A percentile compares a stretch with the other conserved stretches of the same genome.
These are phyloP conservation scores for Ypsolopha scabrella DNA, from an alignment of 2,888 invertebrate species.

Conservation along the genomic window DNA sequence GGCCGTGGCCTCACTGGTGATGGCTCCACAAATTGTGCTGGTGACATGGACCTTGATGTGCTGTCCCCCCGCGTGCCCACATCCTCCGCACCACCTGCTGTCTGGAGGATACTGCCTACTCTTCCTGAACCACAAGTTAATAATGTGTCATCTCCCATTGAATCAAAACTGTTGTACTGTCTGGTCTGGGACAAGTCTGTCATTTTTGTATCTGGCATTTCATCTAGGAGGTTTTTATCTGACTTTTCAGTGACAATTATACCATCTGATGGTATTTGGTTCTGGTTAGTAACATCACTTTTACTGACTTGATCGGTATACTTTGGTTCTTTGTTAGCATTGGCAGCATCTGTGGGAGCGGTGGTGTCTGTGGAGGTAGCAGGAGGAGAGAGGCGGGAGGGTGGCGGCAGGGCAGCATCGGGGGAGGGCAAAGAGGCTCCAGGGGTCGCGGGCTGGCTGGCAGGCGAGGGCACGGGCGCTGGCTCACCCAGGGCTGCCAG, in stretches of 20 bases:
- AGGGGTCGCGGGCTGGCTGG: conserved; percentile 46
- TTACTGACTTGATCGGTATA: conserved; percentile 45
- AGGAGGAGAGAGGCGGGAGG: conserved; percentile 30
- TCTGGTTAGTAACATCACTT: conserved; percentile 41
- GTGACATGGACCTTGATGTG: conserved; percentile 56
- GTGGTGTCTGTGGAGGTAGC: conserved; percentile 38
- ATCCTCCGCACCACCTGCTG: conserved; percentile 44
- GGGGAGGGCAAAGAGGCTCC: conserved; percentile 45
- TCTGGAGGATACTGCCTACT: conserved; percentile 47
- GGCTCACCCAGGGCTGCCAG: conserved; percentile 73
- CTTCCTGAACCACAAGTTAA: conserved; percentile 58
- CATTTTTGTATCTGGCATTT: conserved; percentile 66
- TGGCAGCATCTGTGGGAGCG: conserved; percentile 33
- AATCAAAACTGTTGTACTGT: conserved; percentile 62
- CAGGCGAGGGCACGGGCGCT: conserved; percentile 56
- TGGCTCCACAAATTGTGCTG: conserved; percentile 59
- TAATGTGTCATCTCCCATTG: conserved; percentile 58
- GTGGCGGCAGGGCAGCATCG: conserved; percentile 28
- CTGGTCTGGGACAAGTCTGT: conserved; percentile 61
- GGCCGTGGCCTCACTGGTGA: conserved; percentile 47
- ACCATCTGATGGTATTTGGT: conserved; percentile 53
- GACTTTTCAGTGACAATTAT: conserved; percentile 64
- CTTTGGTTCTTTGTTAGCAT: conserved; percentile 48
- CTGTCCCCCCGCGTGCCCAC: conserved; percentile 50
- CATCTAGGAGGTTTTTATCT: conserved; percentile 57